Evolutionary conservation across 2,888 invertebrate genomes (phyloP), one percentile per base, ranked within the genome.

Genomic region (Leptinotarsa rubiginosa): DNA sequence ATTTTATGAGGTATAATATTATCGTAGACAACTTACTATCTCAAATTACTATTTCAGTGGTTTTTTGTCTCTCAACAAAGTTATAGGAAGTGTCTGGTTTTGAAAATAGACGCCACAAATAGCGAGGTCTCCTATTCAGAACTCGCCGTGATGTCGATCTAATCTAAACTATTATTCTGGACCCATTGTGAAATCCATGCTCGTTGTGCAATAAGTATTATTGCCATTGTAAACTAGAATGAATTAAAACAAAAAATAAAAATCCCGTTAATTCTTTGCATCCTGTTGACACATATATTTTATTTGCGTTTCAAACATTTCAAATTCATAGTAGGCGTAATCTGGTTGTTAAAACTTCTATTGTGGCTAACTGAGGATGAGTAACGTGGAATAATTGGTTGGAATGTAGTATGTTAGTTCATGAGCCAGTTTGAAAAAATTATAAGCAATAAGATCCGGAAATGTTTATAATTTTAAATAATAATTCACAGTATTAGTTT

Each of bases 251-350:
- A 22, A 52, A 68, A 54, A 56, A 20, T 47, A 47, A 56, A 54
- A 41, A 47, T 16, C 31, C 41, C 15, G 13, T 59, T 56, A 18
- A 56, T 47, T 67, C 31, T 50, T n/a, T 22, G 56, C 20, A 69
- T 69, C 69, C 69, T 69, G 69, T 69, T 67, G 56, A 54, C 56
- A 56, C 69, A 56, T 41, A 31, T 62, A 25, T 59, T 62, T 62
- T 10, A 62, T 62, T 41, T 62, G 41, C 62, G 62, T 62, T 62
- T 62, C 62, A 62, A 25, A 31, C 62, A 69, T 69, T 22, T 59
- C 52, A 69, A 69, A 73, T 18, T 20, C 47, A 72, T 22, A 15
- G 68, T 69, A 73, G 72, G 72, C 25, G 68, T 73, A 64, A 73
- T 62, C 52, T 50, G 31, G 52, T 66, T 68, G 56, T 68, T 52